A percentile compares a stretch with the other conserved stretches of the same genome.
Conservation (phyloP, 2,888 invertebrate species). For the Galerucella calmariensis region DNA sequence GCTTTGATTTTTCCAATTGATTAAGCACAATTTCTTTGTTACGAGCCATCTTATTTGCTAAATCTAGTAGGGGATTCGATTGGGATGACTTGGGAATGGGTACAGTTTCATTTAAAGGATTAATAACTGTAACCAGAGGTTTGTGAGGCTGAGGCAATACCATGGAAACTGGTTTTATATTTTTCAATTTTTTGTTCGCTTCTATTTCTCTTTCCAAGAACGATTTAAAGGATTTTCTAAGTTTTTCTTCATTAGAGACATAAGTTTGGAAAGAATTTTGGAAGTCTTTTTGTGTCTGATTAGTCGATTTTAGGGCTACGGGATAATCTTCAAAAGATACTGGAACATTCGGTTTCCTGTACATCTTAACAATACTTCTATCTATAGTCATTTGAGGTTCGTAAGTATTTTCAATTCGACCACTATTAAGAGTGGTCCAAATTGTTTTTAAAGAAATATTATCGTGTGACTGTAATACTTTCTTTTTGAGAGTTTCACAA, state of each 20-base stretch:
- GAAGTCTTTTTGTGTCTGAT: background rate
- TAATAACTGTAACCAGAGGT: background rate
- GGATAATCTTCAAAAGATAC: background rate
- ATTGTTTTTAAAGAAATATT: constrained; percentile 23
- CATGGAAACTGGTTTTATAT: background rate
- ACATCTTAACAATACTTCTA: constrained; percentile 1
- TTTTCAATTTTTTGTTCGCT: background rate
- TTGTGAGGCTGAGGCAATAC: background rate
- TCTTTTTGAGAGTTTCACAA: constrained; percentile 15
- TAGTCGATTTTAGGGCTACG: background rate
- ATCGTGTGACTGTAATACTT: constrained; percentile 9
- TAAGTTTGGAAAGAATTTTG: background rate
- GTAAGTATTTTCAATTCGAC: constrained; percentile 19
- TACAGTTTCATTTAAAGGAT: background rate
- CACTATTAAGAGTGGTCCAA: constrained; percentile 28
- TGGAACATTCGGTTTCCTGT: background rate
- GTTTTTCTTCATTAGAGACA: background rate
- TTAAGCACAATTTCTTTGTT: constrained; percentile 9
- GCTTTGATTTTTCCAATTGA: background rate
- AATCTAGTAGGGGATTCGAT: constrained; percentile 5
- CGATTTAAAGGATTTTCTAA: background rate
- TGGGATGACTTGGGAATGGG: background rate
- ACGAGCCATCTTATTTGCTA: constrained; percentile 9
- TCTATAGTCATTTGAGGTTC: constrained; percentile 1
- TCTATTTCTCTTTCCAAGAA: background rate